Evolutionary conservation across 1,140 invertebrate species (phyloP).

Genomic region (Aricia agestis): DNA sequence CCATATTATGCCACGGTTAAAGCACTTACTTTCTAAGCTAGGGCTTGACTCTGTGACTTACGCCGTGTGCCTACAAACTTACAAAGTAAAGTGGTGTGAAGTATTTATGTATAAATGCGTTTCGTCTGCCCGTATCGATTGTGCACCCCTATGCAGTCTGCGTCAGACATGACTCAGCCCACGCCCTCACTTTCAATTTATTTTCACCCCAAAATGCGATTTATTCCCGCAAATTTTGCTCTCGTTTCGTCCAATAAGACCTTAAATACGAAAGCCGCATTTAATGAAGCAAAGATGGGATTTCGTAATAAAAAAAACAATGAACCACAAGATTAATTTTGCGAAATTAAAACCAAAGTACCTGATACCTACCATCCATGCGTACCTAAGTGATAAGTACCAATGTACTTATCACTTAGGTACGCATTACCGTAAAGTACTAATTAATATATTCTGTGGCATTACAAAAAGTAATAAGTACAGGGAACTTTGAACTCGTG

Average conservation of each 20-base stretch:
- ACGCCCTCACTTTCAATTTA: conserved; percentile 22
- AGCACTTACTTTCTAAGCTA: not conserved
- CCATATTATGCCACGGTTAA: too few relatives aligned
- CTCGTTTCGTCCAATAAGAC: not conserved
- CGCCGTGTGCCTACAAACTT: too few relatives aligned
- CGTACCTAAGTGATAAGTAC: too few relatives aligned
- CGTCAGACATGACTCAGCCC: conserved; percentile 25
- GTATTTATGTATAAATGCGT: conserved; percentile 9
- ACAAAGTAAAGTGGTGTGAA: not conserved
- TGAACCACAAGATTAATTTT: too few relatives aligned
- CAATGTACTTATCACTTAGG: too few relatives aligned
- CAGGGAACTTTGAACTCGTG: too few relatives aligned
- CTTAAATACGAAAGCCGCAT: not conserved
- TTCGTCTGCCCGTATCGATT: conserved; percentile 12
- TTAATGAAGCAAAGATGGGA: not conserved
- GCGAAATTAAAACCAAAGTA: too few relatives aligned
- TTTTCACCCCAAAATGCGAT: conserved; percentile 4
- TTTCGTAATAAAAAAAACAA: not conserved
- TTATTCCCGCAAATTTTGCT: not conserved
- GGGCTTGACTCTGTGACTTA: not conserved
- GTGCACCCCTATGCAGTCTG: conserved; percentile 6
- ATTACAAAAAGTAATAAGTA: too few relatives aligned
- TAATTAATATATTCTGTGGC: too few relatives aligned
- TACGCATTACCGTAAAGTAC: too few relatives aligned
- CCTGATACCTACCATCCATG: too few relatives aligned